phyloP scores from a whole-genome alignment of 2,888 invertebrate species.

The Coleophora flavipennella region DNA sequence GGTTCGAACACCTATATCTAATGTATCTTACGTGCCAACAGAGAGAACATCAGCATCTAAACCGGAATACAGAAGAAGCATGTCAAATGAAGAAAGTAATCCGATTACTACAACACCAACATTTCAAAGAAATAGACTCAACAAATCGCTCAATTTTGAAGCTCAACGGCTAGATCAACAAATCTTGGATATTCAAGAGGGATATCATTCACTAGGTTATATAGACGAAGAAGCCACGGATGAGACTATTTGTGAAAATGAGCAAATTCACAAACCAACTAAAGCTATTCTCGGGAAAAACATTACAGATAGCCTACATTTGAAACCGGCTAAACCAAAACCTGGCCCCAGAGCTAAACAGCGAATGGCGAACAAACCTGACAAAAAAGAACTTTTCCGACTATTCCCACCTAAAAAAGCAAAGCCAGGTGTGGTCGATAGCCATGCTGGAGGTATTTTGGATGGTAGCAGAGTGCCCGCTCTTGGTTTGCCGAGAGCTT shows the following conservation, averaged over 20 bases:
- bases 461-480: constrained; percentile 57
- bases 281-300: constrained; percentile 62
- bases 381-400: constrained; percentile 54
- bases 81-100: constrained; percentile 49
- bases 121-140: constrained; percentile 64
- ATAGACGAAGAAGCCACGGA: constrained; percentile 54
- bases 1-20: constrained; percentile 62
- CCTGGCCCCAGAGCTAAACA: constrained; percentile 61
- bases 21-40: constrained; percentile 53
- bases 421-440: constrained; percentile 40
- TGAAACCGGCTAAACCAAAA: constrained; percentile 54
- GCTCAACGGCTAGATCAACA: constrained; percentile 63
- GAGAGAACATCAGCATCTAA: constrained; percentile 43
- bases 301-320: constrained; percentile 62
- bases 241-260: constrained; percentile 26
- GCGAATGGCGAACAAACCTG: constrained; percentile 42
- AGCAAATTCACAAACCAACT: constrained; percentile 49
- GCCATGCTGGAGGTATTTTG: constrained; percentile 49
- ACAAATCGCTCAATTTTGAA: constrained; percentile 64
- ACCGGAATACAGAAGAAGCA: constrained; percentile 48
- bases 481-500: constrained; percentile 52
- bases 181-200: constrained; percentile 64
- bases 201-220: constrained; percentile 59
- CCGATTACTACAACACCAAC: constrained; percentile 51
- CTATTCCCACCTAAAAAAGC: constrained; percentile 55